A percentile compares a stretch with the other conserved stretches of the same genome.
These are phyloP conservation scores for Falco novaeseelandiae DNA, from an alignment of 2,797 vertebrate genomes.

Conservation along the genomic window DNA sequence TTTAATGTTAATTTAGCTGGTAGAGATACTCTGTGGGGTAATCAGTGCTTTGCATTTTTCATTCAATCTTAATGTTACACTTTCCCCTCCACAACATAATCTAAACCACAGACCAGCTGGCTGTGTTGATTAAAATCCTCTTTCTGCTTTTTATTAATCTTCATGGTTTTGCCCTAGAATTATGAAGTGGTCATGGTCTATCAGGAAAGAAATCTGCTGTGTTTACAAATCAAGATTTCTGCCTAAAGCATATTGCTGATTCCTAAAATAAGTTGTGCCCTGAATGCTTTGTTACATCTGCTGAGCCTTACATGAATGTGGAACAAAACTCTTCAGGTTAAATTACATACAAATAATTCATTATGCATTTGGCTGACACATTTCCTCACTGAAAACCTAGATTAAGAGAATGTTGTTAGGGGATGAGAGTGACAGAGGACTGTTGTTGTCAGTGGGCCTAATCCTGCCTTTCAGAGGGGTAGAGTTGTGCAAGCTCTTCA, in stretches of 20 bases:
- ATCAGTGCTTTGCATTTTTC: conserved; percentile 41
- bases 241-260: not conserved
- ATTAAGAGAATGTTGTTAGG: not conserved
- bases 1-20: conserved; percentile 31
- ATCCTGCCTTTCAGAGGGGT: not conserved
- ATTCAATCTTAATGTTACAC: conserved; percentile 31
- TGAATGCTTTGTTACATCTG: not conserved
- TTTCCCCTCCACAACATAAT: conserved; percentile 22
- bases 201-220: conserved; percentile 26
- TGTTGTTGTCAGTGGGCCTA: not conserved
- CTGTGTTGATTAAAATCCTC: conserved; percentile 58
- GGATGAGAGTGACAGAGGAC: not conserved
- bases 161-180: conserved; percentile 50
- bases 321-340: not conserved
- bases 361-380: not conserved
- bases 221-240: conserved; percentile 17
- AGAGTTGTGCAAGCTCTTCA: not conserved
- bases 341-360: conserved; percentile 5
- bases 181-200: conserved; percentile 35
- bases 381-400: not conserved
- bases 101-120: conserved; percentile 53
- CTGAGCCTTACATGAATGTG: not conserved
- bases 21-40: not conserved
- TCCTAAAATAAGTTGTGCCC: not conserved
- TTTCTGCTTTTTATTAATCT: conserved; percentile 56